Base-by-base conservation (phyloP, 2,113 vertebrate genomes). In the Plotosus lineatus region DNA sequence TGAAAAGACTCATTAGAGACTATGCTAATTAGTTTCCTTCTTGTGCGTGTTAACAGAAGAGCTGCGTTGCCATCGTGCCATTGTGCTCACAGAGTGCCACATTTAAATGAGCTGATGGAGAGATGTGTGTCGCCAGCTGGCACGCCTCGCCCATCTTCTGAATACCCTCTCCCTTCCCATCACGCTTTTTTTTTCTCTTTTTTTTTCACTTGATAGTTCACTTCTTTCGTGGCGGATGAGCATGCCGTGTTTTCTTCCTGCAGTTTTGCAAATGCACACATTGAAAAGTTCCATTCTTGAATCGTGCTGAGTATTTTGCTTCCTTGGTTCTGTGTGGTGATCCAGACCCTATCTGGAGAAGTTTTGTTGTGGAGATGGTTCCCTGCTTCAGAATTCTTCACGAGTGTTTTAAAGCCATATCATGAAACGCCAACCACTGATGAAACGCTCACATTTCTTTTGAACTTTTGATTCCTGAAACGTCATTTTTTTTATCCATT, bases 1-100 rank as follows among this genome's bases (percentile, higher is more conserved):
- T 91, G 89, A 93, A 92, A 94, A 92, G 91, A 91, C 92, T 94
- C 92, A 91, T 93, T 93, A 93, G 90, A 92, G 90, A 89, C 91
- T n/a, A 92, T 93, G 92, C 89, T 94, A 93, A 93, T 93, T 91
- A 93, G 92, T 87, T 89, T 83, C 90, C 85, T 88, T 89, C 86
- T 80, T 80, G 83, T 81, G 75, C 84, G 85, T 88, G 83, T 89
- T 88, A 89, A 88, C 89, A 90, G 92, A 91, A 87, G 80, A 86
- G 75, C 58, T 76, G 82, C 38, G 63, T 78, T 82, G 75, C 75
- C 69, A 66, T 68, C 42, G 79, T 44, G 46, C 76, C 84, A 78
- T 74, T 84, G 83, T 83, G 84, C 65, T 48, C 69, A 53, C 77
- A 75, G 72, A 78, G 81, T 66, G 75, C 33, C 75, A 65, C 85